Base-by-base conservation (phyloP, 1,140 invertebrate genomes). In the Pseudachorutes palmiensis region DNA sequence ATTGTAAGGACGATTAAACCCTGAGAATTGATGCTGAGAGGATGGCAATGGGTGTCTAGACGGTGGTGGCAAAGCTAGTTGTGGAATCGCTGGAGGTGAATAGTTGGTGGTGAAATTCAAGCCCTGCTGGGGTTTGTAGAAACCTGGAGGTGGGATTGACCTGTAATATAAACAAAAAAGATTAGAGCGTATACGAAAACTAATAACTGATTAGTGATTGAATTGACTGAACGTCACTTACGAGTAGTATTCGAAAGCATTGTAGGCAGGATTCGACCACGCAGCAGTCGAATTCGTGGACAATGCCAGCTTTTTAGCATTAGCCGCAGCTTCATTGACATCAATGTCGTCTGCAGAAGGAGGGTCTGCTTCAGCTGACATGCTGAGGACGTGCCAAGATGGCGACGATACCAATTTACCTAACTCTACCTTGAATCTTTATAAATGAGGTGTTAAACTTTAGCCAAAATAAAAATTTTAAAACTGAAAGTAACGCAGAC, bases 321-420 rank as follows among this genome's bases (percentile, higher is more conserved):
- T 36, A 12, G 59, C 59, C 26, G 59, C 59, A 14, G 59, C 59
- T 24, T 61, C 59, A 36, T 61, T 61, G 9, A 61, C 59, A 32
- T 61, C 59, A 61, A 61, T 9, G 31, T 61, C 55, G n/a, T n/a
- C n/a, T n/a, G n/a, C n/a, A 58, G n/a, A 58, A 19, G 36, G 19
- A 12, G 19, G 9, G 9, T 45, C 36, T 26, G 51, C 24, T 55
- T 5, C 5, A 9, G 12, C 51, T 55, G 51, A 55, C 51, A 55
- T 55, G 36, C 5, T 41, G n/a, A n/a, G n/a, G n/a, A n/a, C n/a
- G n/a, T n/a, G n/a, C n/a, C n/a, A n/a, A n/a, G n/a, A n/a, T n/a
- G n/a, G n/a, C n/a, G n/a, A n/a, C n/a, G n/a, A n/a, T n/a, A n/a
- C n/a, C n/a, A n/a, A n/a, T 41, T 19, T 41, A 9, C 5, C 36